phyloP scores from a whole-genome alignment of 2,113 vertebrate genomes.

The Python bivittatus region DNA sequence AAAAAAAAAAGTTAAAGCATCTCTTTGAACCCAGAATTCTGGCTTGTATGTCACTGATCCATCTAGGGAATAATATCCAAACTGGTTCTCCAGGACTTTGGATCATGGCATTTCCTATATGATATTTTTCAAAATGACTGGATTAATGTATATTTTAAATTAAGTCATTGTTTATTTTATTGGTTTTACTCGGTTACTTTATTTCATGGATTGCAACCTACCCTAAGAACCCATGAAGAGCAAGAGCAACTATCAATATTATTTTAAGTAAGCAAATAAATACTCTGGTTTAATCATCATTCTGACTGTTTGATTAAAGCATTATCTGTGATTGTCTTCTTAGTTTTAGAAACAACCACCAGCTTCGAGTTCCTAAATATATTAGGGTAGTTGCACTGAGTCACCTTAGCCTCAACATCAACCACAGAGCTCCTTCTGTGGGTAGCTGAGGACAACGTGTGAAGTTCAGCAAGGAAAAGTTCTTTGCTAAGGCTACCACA shows the following conservation, averaged over 20 bases:
- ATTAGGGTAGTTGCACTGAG: background rate
- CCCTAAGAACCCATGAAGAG: background rate
- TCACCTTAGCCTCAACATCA: background rate
- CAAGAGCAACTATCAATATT: background rate
- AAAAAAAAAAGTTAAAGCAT: background rate
- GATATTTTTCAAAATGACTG: background rate
- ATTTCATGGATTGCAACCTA: background rate
- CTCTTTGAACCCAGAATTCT: background rate
- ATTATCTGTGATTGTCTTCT: background rate
- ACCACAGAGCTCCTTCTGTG: background rate
- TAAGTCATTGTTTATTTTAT: background rate
- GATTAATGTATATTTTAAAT: background rate
- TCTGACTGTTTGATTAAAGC: background rate
- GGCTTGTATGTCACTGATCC: background rate
- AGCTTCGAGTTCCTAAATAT: background rate
- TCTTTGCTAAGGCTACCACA: background rate
- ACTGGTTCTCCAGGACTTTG: background rate
- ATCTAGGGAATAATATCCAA: background rate
- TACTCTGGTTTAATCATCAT: background rate
- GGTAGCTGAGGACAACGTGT: background rate
- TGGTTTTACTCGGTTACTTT: background rate
- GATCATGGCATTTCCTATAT: background rate
- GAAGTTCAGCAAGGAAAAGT: background rate
- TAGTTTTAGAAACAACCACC: background rate
- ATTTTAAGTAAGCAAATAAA: background rate